Base-by-base conservation (phyloP, 2,113 vertebrate genomes). In the Odocoileus virginianus region DNA sequence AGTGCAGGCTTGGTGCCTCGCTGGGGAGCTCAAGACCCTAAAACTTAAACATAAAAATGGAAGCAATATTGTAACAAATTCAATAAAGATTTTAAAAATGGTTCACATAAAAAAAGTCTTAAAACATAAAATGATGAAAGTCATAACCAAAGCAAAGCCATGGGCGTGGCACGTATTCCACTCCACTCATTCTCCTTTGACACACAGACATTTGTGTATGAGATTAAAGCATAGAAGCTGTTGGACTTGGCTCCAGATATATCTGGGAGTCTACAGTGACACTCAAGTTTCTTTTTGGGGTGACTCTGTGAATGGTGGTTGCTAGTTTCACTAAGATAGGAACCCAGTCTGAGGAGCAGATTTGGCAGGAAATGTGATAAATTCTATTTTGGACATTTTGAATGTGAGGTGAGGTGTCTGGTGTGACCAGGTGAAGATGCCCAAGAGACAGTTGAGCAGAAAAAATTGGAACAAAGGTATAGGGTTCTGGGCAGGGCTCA, bases 211-310 rank as follows among this genome's bases (percentile, higher is more conserved):
- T 86, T 82, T 64, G 13, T 6, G 82, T 43, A 9, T 14, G 25
- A 85, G 54, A 25, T 21, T 87, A 33, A 79, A 47, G 30, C 36
- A 1, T 30, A 92, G 50, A 47, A 54, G n/a, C 43, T 50, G 14
- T 21, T 67, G 50, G 19, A 33, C 55, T 25, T 60, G n/a, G n/a
- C 54, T 78, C 74, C 12, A 61, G 47, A 67, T 54, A 12, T 6
- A 28, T 55, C 9, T 61, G 33, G 12, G 43, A n/a, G 43, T 55
- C 79, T 60, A 5, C 52, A 11, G 61, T n/a, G 78, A 91, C 36
- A 67, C 87, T 96, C 33, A 14, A 16, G 23, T 92, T 88, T 92
- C 94, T 81, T 50, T 84, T 57, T 58, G 36, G 61, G 54, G 58
- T 85, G 43, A 74, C 57, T 13, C 0, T n/a, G 40, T 79, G 27